Base-by-base conservation (phyloP, 1,140 invertebrate genomes). In the Drosophila paulistorum region DNA sequence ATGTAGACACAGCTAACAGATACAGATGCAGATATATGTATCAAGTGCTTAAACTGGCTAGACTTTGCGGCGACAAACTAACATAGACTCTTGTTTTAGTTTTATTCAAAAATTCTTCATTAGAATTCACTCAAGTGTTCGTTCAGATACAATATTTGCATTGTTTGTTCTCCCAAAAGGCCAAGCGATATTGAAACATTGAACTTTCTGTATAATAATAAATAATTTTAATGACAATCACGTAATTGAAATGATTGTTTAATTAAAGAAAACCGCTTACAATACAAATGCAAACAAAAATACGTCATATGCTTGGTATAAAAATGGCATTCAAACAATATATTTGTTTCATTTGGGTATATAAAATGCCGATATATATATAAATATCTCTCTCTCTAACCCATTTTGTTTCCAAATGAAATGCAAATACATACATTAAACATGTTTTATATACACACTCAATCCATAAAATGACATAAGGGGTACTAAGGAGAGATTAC, bases 241-340 rank as follows among this genome's bases (percentile, higher is more conserved):
- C 72, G 73, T 76, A 76, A 76, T 76, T 60, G 41, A 60, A 69
- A 76, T 76, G 69, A 65, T 76, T 76, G 73, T 76, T 70, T 76
- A 76, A 69, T 76, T 69, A 42, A 76, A 60, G 55, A 69, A 69
- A 58, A 69, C 65, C 55, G 58, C 51, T 69, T 45, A 61, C 20
- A 58, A 20, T 41, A 17, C 14, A 45, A 71, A 41, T 42, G 14
- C 57, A 9, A 58, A 39, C 65, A 64, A 64, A 60, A 42, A 60
- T 35, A 64, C 39, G 64, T 68, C 58, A 60, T 37, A 10, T 37
- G 10, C 35, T 11, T 37, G 10, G 10, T 39, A 55, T 62, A 20
- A 54, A 67, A 75, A 62, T 72, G 75, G 65, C 80, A 83, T 76
- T 83, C 76, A 72, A 83, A 72, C 65, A 72, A 72, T 79, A 76